Percentiles rank a stretch among this genome's conserved stretches.
These are phyloP conservation scores for Nephila pilipes DNA, from an alignment of 1,140 invertebrate genomes.

Conservation along the genomic window DNA sequence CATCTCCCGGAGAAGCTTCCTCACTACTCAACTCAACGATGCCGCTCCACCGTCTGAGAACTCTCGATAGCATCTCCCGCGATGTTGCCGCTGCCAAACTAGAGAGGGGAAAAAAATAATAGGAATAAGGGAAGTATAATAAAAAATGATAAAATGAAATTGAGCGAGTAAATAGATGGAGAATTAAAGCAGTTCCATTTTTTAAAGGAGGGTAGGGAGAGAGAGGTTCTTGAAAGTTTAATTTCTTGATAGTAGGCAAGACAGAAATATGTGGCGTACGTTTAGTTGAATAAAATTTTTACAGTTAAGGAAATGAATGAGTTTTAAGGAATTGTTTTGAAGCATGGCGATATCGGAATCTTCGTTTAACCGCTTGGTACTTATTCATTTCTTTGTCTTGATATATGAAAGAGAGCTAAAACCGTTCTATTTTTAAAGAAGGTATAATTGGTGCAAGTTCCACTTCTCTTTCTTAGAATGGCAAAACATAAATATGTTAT, in stretches of 20 bases:
- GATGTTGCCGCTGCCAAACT: background rate
- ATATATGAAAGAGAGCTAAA: too few species aligned
- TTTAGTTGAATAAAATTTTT: background rate
- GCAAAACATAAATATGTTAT: too few species aligned
- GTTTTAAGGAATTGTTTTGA: too few species aligned
- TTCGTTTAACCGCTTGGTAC: too few species aligned
- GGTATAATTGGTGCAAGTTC: too few species aligned
- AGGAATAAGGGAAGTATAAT: background rate
- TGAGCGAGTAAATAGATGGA: conserved; percentile 42
- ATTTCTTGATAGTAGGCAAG: conserved; percentile 16
- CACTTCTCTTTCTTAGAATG: too few species aligned
- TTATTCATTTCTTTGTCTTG: too few species aligned
- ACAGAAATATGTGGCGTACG: background rate
- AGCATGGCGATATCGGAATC: too few species aligned
- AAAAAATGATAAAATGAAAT: conserved; percentile 15
- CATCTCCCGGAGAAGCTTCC: conserved; percentile 58
- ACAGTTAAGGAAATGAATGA: too few species aligned
- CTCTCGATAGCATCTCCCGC: conserved; percentile 47
- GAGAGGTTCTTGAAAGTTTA: conserved; percentile 2
- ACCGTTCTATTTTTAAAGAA: too few species aligned
- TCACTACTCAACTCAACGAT: background rate
- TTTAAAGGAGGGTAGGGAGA: background rate
- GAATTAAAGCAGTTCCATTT: conserved; percentile 49
- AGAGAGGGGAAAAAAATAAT: conserved; percentile 2
- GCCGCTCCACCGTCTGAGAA: conserved; percentile 11